Conservation (phyloP, 2,113 vertebrate genomes). For the Cettia cetti region DNA sequence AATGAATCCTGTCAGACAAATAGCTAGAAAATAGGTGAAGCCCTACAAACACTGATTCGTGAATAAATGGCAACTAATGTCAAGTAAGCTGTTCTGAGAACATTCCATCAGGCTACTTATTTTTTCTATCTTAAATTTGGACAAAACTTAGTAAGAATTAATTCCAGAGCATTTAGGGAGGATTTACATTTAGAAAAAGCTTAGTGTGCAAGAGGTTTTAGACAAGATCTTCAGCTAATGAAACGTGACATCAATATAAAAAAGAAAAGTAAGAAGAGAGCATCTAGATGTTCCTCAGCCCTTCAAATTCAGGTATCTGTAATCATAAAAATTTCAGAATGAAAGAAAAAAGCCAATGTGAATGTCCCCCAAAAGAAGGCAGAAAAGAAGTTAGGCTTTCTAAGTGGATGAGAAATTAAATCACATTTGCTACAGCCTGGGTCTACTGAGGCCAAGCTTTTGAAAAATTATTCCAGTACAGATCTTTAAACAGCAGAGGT, state of each 20-base stretch:
- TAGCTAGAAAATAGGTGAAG: background rate
- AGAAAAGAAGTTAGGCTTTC: background rate
- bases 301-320: background rate
- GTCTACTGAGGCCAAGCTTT: background rate
- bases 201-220: background rate
- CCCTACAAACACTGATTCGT: background rate
- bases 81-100: background rate
- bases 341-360: background rate
- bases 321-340: background rate
- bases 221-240: background rate
- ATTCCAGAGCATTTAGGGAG: background rate
- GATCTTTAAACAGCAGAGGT: background rate
- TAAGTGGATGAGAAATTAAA: background rate
- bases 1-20: background rate
- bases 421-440: background rate
- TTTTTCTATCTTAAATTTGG: background rate
- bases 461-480: background rate
- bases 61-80: background rate
- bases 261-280: background rate
- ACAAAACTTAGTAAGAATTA: background rate
- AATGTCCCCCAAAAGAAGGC: accelerated
- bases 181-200: background rate
- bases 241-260: background rate
- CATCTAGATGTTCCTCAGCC: background rate
- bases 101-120: background rate